phyloP scores from a whole-genome alignment of 2,113 vertebrate genomes.

The Laticauda colubrina region DNA sequence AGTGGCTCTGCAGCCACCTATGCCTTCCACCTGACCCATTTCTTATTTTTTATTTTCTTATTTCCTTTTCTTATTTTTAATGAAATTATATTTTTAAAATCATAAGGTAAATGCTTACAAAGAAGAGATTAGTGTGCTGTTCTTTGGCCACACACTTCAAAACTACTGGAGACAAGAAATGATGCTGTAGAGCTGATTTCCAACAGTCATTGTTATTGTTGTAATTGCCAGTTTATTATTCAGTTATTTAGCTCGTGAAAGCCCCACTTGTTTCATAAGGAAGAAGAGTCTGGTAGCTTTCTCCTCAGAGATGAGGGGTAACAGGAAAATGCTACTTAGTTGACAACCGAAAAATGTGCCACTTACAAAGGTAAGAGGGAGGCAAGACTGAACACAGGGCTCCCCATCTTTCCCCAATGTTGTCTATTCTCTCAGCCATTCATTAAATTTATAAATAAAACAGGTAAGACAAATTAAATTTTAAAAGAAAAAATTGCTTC shows the following conservation, averaged over 20 bases:
- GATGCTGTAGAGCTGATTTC: background rate
- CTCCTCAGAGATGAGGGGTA: background rate
- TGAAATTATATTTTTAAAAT: background rate
- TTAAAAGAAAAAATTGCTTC: background rate
- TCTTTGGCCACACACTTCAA: background rate
- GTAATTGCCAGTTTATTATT: background rate
- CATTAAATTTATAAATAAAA: background rate
- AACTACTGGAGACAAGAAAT: background rate
- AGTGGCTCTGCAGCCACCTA: no score
- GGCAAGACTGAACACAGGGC: background rate
- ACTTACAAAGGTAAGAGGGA: background rate
- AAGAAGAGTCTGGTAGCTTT: background rate
- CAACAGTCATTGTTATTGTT: background rate
- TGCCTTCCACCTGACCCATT: no score
- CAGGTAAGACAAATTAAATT: background rate
- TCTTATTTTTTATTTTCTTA: no score
- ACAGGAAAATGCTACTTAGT: background rate
- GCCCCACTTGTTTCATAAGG: background rate
- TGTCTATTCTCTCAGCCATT: background rate
- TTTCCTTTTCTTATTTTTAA: background rate
- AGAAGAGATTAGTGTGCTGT: background rate
- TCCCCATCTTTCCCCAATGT: background rate
- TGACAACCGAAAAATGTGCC: background rate
- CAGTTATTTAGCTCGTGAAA: background rate
- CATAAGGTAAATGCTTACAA: background rate